Base-by-base conservation (phyloP, 92 coral and sea anemone genomes). In the Montipora capitata region DNA sequence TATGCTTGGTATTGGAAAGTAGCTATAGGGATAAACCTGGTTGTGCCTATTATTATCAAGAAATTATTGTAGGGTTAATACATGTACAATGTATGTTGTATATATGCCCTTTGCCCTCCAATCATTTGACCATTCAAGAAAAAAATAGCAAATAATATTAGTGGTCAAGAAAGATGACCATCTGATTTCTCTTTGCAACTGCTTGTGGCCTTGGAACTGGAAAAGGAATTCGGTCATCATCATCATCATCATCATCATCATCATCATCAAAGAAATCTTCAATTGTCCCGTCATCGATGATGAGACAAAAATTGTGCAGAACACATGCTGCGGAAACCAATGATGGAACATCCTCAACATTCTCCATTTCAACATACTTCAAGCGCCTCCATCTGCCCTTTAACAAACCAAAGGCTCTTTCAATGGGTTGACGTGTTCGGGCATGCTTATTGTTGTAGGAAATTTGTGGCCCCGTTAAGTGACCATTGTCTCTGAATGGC, bases 341-440 rank as follows among this genome's bases (percentile, higher is more conserved):
- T 3, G 71, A 65, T 40, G 85, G 78, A 41, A 87, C 74, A 14
- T 79, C 80, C 40, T 57, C 72, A 40, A 79, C 79, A 20, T 69
- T 20, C 57, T 79, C 80, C 87, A 87, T 87, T 43, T 80, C 87
- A 56, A 87, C 42, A 16, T 59, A 80, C 57, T 79, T 79, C 56
- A 87, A 70, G 8, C 65, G 58, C 54, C 52, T 48, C 52, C 52
- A 48, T 48, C 52, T 48, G 52, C 52, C 52, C 52, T 61, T 88
- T 88, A 88, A 72, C 68, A 88, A 72, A 4, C 88, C 88, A 88
- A 88, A 88, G 20, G 92, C 92, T 72, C 92, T 72, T 72, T 88
- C 88, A 52, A 80, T 88, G 14, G 68, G 52, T 39, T 86, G 90
- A 38, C 62, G 64, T 48, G 78, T 74, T 48, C 43, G 10, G 63